phyloP scores from a whole-genome alignment of 1,140 invertebrate species.

The Holotrichia oblita region DNA sequence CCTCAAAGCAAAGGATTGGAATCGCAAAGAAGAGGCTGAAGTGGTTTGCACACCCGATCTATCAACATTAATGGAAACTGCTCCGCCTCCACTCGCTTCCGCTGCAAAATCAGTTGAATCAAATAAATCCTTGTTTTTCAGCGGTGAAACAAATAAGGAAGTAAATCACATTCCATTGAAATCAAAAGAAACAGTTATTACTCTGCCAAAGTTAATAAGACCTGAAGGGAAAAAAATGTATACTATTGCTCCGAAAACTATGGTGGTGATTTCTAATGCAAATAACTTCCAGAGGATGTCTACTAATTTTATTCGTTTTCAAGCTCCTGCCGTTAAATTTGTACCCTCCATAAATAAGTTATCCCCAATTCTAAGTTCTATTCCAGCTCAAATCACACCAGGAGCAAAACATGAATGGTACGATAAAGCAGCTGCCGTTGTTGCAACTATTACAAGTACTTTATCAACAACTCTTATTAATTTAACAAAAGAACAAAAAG shows the following conservation, averaged over 20 bases:
- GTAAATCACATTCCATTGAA: neutral
- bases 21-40: constrained; percentile 43
- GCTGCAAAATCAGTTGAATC: neutral
- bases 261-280: constrained; percentile 31
- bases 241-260: constrained; percentile 29
- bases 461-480: constrained; percentile 52
- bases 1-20: constrained; percentile 9
- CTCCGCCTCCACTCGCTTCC: constrained; percentile 3
- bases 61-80: constrained; percentile 40
- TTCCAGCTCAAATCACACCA: constrained; percentile 37
- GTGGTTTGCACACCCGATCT: constrained; percentile 42
- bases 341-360: neutral
- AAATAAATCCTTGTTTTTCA: neutral
- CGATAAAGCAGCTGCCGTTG: constrained; percentile 55
- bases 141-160: neutral
- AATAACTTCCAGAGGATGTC: constrained; percentile 4
- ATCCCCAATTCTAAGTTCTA: constrained; percentile 34
- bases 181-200: neutral
- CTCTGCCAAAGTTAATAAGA: constrained; percentile 3
- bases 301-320: constrained; percentile 26
- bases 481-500: constrained; percentile 48
- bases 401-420: constrained; percentile 58
- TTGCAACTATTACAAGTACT: constrained; percentile 54
- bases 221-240: constrained; percentile 25
- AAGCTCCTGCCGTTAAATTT: constrained; percentile 32